Evolutionary conservation across 2,888 invertebrate species (phyloP).

Genomic region (Auanema sp.): DNA sequence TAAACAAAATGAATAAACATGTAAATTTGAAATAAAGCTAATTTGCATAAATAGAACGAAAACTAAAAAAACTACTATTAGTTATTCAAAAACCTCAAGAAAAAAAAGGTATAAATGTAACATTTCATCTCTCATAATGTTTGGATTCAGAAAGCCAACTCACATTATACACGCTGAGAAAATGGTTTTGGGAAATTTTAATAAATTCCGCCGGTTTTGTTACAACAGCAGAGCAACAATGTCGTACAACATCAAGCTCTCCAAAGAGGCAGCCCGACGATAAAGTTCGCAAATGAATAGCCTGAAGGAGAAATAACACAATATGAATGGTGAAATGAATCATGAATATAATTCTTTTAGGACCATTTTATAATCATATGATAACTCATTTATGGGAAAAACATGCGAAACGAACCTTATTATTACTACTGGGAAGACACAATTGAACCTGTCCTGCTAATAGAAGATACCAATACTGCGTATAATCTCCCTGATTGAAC

Average conservation of each 20-base stretch:
- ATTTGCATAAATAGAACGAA: too few relatives aligned
- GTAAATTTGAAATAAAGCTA: too few relatives aligned
- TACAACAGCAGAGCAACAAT: constrained; percentile 57
- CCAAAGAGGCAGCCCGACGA: constrained; percentile 56
- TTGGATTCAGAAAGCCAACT: constrained; percentile 17
- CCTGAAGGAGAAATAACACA: constrained; percentile 3
- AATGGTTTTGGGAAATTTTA: constrained; percentile 55
- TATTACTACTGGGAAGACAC: constrained; percentile 27
- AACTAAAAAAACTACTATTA: too few relatives aligned
- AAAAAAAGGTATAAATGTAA: too few relatives aligned
- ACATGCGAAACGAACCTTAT: neutral
- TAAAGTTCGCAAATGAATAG: constrained; percentile 23
- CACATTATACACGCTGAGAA: constrained; percentile 58
- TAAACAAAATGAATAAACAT: too few relatives aligned
- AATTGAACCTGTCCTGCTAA: constrained; percentile 60
- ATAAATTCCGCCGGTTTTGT: constrained; percentile 51
- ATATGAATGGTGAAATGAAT: neutral
- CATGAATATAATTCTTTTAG: constrained; percentile 2
- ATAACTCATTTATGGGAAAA: neutral
- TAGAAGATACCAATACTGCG: constrained; percentile 59
- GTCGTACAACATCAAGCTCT: constrained; percentile 48
- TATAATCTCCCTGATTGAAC: constrained; percentile 55
- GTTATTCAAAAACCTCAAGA: too few relatives aligned
- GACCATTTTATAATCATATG: constrained; percentile 3
- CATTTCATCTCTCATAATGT: too few relatives aligned